Evolutionary conservation across 1,140 invertebrate species (phyloP).

Genomic region (Sminthurides bifidus): DNA sequence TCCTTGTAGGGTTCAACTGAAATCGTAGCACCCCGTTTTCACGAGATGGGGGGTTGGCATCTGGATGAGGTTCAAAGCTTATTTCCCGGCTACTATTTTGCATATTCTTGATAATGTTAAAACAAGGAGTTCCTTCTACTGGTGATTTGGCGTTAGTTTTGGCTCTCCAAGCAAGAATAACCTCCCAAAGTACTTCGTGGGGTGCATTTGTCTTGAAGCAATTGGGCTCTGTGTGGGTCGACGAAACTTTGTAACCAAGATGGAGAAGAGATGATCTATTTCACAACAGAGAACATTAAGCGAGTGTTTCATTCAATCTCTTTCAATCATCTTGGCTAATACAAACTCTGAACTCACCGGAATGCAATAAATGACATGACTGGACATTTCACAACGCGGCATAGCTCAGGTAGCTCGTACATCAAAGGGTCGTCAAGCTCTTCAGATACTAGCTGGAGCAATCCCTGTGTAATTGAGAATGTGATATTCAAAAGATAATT

Average conservation of each 20-base stretch:
- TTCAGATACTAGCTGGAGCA: slow-evolving; percentile 36
- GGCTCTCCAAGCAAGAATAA: slow-evolving; percentile 66
- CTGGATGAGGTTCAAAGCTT: slow-evolving; percentile 48
- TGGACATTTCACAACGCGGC: slow-evolving; percentile 47
- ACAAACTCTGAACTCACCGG: not conserved
- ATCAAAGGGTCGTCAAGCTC: slow-evolving; percentile 70
- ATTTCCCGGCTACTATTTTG: slow-evolving; percentile 46
- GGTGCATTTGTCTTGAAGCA: slow-evolving; percentile 94
- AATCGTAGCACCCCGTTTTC: slow-evolving; percentile 60
- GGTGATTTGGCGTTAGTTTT: slow-evolving; percentile 21
- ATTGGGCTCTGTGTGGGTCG: slow-evolving; percentile 73
- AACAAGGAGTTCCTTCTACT: slow-evolving; percentile 6
- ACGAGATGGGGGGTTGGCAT: slow-evolving; percentile 70
- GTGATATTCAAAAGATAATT: not conserved
- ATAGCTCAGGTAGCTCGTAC: slow-evolving; percentile 57
- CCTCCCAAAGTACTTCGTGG: slow-evolving; percentile 74
- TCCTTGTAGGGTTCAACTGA: slow-evolving; percentile 68
- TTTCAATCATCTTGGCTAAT: not conserved
- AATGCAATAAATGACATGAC: slow-evolving; percentile 10
- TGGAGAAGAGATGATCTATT: slow-evolving; percentile 84
- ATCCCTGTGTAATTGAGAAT: slow-evolving; percentile 9
- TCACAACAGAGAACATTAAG: not conserved
- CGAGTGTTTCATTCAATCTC: not conserved
- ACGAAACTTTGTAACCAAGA: slow-evolving; percentile 82
- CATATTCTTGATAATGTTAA: slow-evolving; percentile 41